These are phyloP conservation scores for Mus pahari DNA, from an alignment of 2,113 vertebrate species.

Conservation along the genomic window DNA sequence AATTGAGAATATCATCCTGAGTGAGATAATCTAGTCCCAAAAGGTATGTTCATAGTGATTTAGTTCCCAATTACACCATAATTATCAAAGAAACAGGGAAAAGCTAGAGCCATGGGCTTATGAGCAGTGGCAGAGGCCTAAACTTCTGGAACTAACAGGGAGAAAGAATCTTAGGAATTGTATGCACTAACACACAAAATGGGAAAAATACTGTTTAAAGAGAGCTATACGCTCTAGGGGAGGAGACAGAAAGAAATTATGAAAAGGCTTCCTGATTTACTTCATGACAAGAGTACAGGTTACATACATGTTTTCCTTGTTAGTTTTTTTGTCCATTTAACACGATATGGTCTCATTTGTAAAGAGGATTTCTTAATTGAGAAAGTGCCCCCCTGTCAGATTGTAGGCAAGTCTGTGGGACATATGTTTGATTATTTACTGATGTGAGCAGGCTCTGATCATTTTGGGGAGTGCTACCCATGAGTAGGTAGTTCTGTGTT, in stretches of 20 bases:
- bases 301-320: background rate
- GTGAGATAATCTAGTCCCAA: too few species aligned
- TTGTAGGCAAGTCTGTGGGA: background rate
- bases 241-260: background rate
- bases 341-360: background rate
- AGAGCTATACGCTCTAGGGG: background rate
- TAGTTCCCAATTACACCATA: background rate
- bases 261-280: background rate
- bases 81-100: background rate
- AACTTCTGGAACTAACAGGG: background rate
- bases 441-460: background rate
- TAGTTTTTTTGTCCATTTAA: background rate
- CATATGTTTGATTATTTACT: background rate
- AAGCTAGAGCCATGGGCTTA: background rate
- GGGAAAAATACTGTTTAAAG: background rate
- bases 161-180: background rate
- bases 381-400: background rate
- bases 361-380: background rate
- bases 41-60: background rate
- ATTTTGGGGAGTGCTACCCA: background rate
- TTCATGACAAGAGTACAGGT: background rate
- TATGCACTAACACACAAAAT: background rate
- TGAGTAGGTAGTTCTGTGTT: background rate
- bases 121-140: background rate
- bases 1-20: too few species aligned